Base-by-base conservation (phyloP, 2,113 vertebrate species). In the Progne subis region DNA sequence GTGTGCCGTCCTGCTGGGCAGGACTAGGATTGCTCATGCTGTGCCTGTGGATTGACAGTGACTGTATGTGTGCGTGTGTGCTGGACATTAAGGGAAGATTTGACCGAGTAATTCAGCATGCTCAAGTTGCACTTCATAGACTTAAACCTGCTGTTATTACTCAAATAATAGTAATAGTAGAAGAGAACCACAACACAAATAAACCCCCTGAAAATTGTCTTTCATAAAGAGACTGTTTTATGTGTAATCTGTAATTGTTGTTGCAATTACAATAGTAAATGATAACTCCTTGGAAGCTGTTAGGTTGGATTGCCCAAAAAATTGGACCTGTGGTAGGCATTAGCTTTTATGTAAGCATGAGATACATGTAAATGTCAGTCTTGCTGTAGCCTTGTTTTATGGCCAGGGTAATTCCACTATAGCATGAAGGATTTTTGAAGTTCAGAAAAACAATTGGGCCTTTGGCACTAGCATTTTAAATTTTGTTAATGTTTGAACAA, bases 1-100 rank as follows among this genome's bases (percentile, higher is more conserved):
- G 9, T 32, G 47, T 94, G 86, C 89, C 78, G 44, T 76, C 75
- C 74, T 86, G 59, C 79, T 92, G 94, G 81, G 14, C 67, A 68
- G 78, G 23, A 63, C 63, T 2, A 77, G 67, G 29, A 65, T 90
- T 70, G 63, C 64, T 96, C 74, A 67, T 47, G 34, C 63, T 80
- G 64, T 43, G 29, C 37, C 64, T 25, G n/a, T 74, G 50, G 77
- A 47, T 59, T 92, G 87, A 69, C 34, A 29, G 61, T 78, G 68
- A 75, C 76, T 71, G 21, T 49, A 3, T 11, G 19, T 1, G 2
- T 52, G 60, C 63, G 47, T 0, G 3, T 67, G 71, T 74, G 64
- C 53, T 37, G 44, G 18, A 71, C 46, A 44, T 57, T 28, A 59
- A 49, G 47, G 5, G 6, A 47, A 72, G 32, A 31, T 44, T 49